Conservation (phyloP, 2,888 invertebrate species). For the Pseudococcus jackbeardsleyi region DNA sequence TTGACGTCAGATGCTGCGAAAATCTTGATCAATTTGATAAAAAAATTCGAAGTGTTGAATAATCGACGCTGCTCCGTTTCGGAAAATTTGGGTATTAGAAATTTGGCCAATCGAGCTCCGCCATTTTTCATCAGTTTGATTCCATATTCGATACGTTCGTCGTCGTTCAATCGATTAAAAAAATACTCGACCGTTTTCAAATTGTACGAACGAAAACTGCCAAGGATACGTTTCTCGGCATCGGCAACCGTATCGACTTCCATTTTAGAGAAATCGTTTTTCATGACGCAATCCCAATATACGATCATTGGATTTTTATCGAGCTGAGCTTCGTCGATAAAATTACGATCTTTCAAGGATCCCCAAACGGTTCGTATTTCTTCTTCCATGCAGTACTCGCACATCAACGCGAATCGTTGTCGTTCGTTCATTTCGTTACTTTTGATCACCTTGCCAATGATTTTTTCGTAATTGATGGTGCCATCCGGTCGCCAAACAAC, state of each 20-base stretch:
- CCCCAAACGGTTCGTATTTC: neutral
- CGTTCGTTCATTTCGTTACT: neutral
- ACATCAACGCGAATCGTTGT: neutral
- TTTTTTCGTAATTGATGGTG: neutral
- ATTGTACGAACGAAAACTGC: neutral
- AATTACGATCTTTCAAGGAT: neutral
- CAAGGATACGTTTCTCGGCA: neutral
- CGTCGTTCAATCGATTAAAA: neutral
- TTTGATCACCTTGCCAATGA: neutral
- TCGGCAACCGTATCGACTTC: neutral
- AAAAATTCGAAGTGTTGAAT: neutral
- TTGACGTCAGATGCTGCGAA: neutral
- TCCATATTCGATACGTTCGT: neutral
- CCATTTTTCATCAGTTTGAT: neutral
- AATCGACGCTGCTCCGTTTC: neutral
- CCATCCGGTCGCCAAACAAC: neutral
- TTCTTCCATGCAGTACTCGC: neutral
- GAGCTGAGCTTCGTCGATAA: neutral
- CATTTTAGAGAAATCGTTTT: neutral
- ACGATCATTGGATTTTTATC: neutral
- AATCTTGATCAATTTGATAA: neutral
- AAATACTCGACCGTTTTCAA: neutral
- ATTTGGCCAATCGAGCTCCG: neutral
- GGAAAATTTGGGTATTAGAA: neutral
- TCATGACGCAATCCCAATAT: neutral